Evolutionary conservation across 2,888 invertebrate genomes (phyloP).

Genomic region (Heliconius cydno): DNA sequence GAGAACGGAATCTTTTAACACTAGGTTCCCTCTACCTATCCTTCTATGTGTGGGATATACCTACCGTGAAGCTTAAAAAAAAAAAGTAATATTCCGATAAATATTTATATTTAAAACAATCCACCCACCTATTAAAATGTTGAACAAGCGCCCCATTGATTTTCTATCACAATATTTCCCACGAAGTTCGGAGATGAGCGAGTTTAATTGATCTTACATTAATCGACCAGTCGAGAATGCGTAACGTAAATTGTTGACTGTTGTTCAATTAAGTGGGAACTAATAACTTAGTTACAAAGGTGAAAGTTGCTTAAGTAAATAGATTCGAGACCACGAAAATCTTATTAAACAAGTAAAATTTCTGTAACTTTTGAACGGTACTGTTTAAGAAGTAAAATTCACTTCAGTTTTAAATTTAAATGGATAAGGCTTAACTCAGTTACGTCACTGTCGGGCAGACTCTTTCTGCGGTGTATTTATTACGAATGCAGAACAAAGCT

Average conservation of each 20-base stretch:
- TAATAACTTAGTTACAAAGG: slow-evolving; percentile 71
- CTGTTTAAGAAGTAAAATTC: slow-evolving; percentile 65
- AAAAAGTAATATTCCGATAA: neutral
- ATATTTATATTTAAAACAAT: slow-evolving; percentile 6
- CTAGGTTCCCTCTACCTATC: neutral
- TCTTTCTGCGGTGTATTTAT: slow-evolving; percentile 29
- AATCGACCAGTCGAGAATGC: slow-evolving; percentile 59
- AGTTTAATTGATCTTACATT: slow-evolving; percentile 51
- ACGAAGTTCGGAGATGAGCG: slow-evolving; percentile 47
- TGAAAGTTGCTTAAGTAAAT: slow-evolving; percentile 73
- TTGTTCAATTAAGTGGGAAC: slow-evolving; percentile 64
- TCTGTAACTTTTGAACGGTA: slow-evolving; percentile 73
- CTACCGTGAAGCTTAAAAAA: neutral
- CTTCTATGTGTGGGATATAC: neutral
- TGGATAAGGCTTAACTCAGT: slow-evolving; percentile 53
- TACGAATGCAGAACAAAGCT: slow-evolving; percentile 15
- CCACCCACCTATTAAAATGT: neutral
- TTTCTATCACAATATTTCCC: slow-evolving; percentile 39
- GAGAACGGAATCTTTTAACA: too few species aligned
- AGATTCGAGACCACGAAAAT: slow-evolving; percentile 72
- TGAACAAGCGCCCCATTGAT: slow-evolving; percentile 24
- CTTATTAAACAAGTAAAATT: slow-evolving; percentile 74
- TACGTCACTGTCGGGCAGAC: slow-evolving; percentile 43
- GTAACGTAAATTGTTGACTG: slow-evolving; percentile 66
- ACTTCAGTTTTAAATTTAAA: slow-evolving; percentile 58